Evolutionary conservation across 2,888 invertebrate species (phyloP), one percentile per base, ranked within the genome.

Genomic region (Beris morrisii): DNA sequence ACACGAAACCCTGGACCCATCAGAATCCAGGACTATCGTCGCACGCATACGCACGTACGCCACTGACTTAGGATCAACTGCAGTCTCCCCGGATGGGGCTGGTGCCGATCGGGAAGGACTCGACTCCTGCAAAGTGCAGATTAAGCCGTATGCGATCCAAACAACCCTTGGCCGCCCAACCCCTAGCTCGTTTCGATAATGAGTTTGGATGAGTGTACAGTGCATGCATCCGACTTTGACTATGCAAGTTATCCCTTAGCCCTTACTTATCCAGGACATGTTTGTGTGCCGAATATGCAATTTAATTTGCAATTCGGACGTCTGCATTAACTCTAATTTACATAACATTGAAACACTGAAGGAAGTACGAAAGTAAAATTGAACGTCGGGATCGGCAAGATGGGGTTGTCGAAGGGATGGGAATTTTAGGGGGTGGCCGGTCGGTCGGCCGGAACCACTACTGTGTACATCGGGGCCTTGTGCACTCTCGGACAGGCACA

Each of bases 311-410:
- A 71, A 72, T 72, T 73, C 72, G 73, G 73, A 72, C 73, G 73
- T 73, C 72, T 73, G 73, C 72, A 73, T 73, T 73, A 73, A 71
- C 71, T 73, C 71, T 73, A 72, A 73, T 73, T 73, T 73, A 72
- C 73, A 73, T 73, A 73, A 73, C 73, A 73, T 73, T 73, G 73
- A 73, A 72, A 70, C 70, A 71, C 69, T 69, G 69, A 69, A 69
- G 67, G 67, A 69, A 69, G 65, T 69, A 69, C 69, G 65, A 69
- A 69, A 69, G 67, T 67, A 67, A 67, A 69, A 67, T 69, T 69
- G 69, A 66, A 69, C 66, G 48, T 58, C 59, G 64, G 64, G 69
- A 64, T 66, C 64, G 69, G 54, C 52, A 15, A 31, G 64, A n/a
- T 5, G 67, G 22, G 32, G 50, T n/a, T 52, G 61, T 4, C 15